Base-by-base conservation (phyloP, 2,797 vertebrate species). In the Gephyroberyx darwinii region DNA sequence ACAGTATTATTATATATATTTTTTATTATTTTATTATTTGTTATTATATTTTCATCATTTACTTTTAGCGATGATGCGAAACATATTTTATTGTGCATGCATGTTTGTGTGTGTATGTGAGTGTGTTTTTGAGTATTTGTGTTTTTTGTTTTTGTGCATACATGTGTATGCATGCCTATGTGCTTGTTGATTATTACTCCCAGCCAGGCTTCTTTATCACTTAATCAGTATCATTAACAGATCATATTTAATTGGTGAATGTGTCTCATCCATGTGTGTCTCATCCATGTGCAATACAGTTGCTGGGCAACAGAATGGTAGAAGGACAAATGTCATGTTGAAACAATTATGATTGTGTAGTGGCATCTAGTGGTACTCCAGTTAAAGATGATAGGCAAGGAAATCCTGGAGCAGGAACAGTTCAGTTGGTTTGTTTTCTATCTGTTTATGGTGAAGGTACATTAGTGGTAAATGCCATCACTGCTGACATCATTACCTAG, bases 361-460 rank as follows among this genome's bases (percentile, higher is more conserved):
- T 19, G 86, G 73, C 89, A 83, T 66, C 89, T 86, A 82, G 80
- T 0, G 86, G 51, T 7, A 0, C 0, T 0, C 39, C 17, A 5
- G 60, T 35, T 35, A 43, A 78, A 16, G 14, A 5, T 5, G 17
- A 17, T n/a, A 47, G 1, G 3, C 12, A 5, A 5, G 45, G 5
- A 47, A 17, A 47, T 4, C 43, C 8, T 4, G 43, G 14, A 45
- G 14, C 3, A 13, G 10, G 45, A 5, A 12, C 39, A 41, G 39
- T 7, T 13, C 3, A 47, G 1, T 47, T 13, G 14, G 16, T 17
- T n/a, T 16, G 45, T 47, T 47, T 47, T 47, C 8, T 47, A 47
- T n/a, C 5, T 48, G 4, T 48, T 5, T 48, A 19, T n/a, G 47
- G 17, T 4, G 12, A 43, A 12, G 41, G 10, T 43, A 43, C 13